Evolutionary conservation across 2,888 invertebrate genomes (phyloP), one percentile per base, ranked within the genome.

Genomic region (Diarsia rubi): DNA sequence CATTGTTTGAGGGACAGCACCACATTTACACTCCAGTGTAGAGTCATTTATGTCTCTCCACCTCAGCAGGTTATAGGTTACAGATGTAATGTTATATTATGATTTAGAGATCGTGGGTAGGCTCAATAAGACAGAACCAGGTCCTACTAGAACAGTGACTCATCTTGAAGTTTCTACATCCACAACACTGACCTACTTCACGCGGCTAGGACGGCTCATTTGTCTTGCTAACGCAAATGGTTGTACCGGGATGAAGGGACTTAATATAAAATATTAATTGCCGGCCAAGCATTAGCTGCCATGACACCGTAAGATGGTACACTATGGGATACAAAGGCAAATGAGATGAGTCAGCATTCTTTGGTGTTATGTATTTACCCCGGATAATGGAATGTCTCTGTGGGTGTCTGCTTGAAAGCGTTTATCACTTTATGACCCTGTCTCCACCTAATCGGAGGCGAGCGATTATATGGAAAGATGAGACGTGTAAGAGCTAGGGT

Each of bases 191-290:
- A 83, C 82, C 82, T 82, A 83, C 44, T 86, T 88, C 67, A 73
- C 73, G 54, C 57, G 65, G 54, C 71, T 57, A 31, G 49, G 75
- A 60, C 16, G 69, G 47, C 78, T 79, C 86, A 88, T 88, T 88
- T 86, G 86, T 87, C 86, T 85, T 85, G 79, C 78, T 86, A 87
- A 88, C 81, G 82, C 78, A 84, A 84, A 83, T 83, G 85, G 76
- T 74, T 79, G 68, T 76, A 66, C 87, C 69, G 73, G 84, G 86
- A 85, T 87, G 74, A 86, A 79, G 67, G 27, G 76, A 81, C 81
- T 87, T 86, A 83, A 78, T 83, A 73, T 83, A 84, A 85, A 78
- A 84, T 85, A 86, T 86, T 63, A 85, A 81, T 81, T 67, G 66
- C 60, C 45, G 6, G 44, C 31, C 44, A 71, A 47, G 65, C 77